Evolutionary conservation across 2,797 vertebrate genomes (phyloP), one percentile per base, ranked within the genome.

Genomic region (Myotis daubentonii): DNA sequence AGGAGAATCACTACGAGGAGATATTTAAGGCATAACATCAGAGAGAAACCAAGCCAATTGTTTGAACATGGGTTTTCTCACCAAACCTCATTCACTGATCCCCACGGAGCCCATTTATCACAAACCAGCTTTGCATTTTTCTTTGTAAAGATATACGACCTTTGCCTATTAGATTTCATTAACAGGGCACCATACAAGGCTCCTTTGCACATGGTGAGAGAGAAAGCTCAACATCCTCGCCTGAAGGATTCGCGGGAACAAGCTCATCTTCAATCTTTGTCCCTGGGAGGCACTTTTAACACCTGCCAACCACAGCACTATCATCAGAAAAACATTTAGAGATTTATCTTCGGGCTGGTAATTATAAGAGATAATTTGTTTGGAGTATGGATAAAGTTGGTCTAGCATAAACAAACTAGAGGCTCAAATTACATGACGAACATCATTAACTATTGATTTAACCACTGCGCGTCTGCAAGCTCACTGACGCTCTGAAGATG

Each of bases 341-440:
- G 98, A 99, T 99, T 98, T 99, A 99, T 99, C 99, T 99, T 99
- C 99, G 97, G 99, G 99, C 99, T 99, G 99, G 99, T 99, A 99
- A 99, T 99, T 99, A 99, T 99, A 98, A 98, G 97, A 99, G 99
- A 99, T 99, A 99, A 99, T 99, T 99, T 99, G 99, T 99, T 99
- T 99, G 99, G 99, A 99, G 99, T 98, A 99, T 99, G 99, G 98
- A 99, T 99, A 99, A 99, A 99, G 99, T 99, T 99, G 99, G 99
- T 99, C 99, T 99, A 98, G 99, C 99, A 99, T 99, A 99, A 99
- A 99, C 99, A 99, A 99, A 99, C 99, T 99, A 99, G 98, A 99
- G 98, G 98, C 99, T 98, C 98, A 98, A 99, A 99, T 99, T 99
- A 99, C 97, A 98, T 55, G 94, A 98, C 0, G 98, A 99, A 99